Evolutionary conservation across 2,113 vertebrate species (phyloP), one percentile per base, ranked within the genome.

Genomic region (Galemys pyrenaicus): DNA sequence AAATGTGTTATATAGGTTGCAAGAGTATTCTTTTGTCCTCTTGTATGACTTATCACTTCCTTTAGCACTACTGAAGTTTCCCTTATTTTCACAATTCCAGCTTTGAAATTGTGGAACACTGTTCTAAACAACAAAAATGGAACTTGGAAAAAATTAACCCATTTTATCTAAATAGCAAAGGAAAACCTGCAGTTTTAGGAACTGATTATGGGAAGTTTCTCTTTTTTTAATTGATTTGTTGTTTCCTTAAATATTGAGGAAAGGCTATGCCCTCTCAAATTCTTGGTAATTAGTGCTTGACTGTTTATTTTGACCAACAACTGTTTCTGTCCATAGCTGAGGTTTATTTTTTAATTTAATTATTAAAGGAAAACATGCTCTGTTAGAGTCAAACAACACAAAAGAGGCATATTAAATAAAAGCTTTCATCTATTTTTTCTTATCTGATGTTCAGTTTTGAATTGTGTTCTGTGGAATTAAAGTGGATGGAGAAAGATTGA

Each of bases 101-200:
- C 39, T 94, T 86, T 90, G 44, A 74, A 39, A 87, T 87, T 91
- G 77, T 87, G 56, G 24, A 90, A 37, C 32, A 81, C 13, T 87
- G 28, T 86, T 92, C 81, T 92, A 56, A 94, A 88, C 8, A 62
- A 74, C 49, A 86, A 81, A 75, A 75, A 39, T 86, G 68, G 67
- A 75, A 68, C 28, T 15, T 77, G 12, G 51, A 82, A 85, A 89
- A 54, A 60, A 60, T 60, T 81, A 81, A 78, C 44, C 22, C 30
- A 0, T 74, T 91, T n/a, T 89, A 13, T 92, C 46, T 80, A 68
- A 89, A 64, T 94, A 81, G 46, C 7, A 85, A 89, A 92, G 70
- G 77, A 77, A 77, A 51, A 56, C 37, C 54, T 64, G 54, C 41
- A 51, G 16, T 68, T 80, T 80, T 92, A 80, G 13, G 32, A 15